Base-by-base conservation (phyloP, 1,140 invertebrate genomes). In the Cydia amplana region DNA sequence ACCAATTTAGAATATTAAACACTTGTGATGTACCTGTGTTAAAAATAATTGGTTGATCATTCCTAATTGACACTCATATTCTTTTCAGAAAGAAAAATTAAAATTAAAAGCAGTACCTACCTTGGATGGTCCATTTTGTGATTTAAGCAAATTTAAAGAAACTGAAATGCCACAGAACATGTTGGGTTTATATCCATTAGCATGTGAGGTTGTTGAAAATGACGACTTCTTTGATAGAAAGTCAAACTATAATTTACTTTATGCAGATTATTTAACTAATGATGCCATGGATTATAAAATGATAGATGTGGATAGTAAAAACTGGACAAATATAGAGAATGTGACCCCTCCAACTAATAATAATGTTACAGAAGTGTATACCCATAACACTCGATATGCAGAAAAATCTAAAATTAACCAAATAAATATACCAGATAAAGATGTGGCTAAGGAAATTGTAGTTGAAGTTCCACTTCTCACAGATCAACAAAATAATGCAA, bases 81-180 rank as follows among this genome's bases (percentile, higher is more conserved):
- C 18, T 75, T 89, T 91, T 79, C 85, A 92, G 91, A 91, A 87
- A 88, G 87, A 87, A 25, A 91, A 89, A 78, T 77, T 92, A 9
- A 89, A 81, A 36, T 86, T 83, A 85, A 82, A 86, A 81, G 91
- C 91, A 74, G 77, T 92, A 63, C 91, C 91, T 60, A 89, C 88
- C 73, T 78, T 85, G 84, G 81, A 90, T 85, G 91, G 91, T 64
- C 90, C 90, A n/a, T 90, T 79, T 75, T 91, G 89, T 85, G 85
- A 87, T 75, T n/a, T 79, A 14, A 83, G 72, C 55, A 81, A 87
- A 51, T 80, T 76, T 75, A 32, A 75, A 51, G 74, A 73, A 10
- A 75, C 76, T 46, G 28, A n/a, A 70, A 72, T 36, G 12, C 43
- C 77, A 36, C 81, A 79, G 78, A 82, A 74, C 36, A 51, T 18